A percentile compares a stretch with the other conserved stretches of the same genome.
Conservation (phyloP, 1,140 invertebrate genomes). For the Planococcus citri region DNA sequence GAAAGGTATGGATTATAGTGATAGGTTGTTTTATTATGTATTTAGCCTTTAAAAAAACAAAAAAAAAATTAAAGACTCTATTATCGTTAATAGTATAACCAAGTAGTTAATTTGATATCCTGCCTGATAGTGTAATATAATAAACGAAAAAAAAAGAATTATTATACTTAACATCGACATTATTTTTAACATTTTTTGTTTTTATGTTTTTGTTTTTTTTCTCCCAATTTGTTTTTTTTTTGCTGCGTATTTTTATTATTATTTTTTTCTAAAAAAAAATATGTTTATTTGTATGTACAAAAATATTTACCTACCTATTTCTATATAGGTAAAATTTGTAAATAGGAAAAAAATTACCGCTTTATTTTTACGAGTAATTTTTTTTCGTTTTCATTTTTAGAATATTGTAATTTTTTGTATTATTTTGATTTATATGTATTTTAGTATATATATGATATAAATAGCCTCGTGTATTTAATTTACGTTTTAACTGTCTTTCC, state of each 20-base stretch:
- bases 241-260: conserved; percentile 5
- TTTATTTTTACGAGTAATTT: not conserved
- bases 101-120: not conserved
- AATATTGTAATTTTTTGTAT: not conserved
- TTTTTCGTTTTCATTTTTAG: conserved; percentile 11
- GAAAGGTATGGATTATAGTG: not conserved
- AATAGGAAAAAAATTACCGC: not conserved
- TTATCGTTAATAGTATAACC: no score
- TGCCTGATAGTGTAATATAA: not conserved
- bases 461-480: not conserved
- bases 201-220: not conserved
- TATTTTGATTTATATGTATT: not conserved
- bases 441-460: not conserved
- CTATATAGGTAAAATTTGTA: conserved; percentile 10
- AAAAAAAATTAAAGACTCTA: not conserved
- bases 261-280: not conserved
- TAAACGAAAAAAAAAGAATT: no score
- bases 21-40: not conserved
- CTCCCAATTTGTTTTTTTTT: not conserved
- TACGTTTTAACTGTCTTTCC: not conserved
- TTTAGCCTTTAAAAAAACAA: no score
- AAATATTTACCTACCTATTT: not conserved
- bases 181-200: not conserved
- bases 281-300: not conserved
- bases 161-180: not conserved